A percentile compares a stretch with the other conserved stretches of the same genome.
Conservation (phyloP, 1,140 invertebrate species). For the Diorhabda carinulata region DNA sequence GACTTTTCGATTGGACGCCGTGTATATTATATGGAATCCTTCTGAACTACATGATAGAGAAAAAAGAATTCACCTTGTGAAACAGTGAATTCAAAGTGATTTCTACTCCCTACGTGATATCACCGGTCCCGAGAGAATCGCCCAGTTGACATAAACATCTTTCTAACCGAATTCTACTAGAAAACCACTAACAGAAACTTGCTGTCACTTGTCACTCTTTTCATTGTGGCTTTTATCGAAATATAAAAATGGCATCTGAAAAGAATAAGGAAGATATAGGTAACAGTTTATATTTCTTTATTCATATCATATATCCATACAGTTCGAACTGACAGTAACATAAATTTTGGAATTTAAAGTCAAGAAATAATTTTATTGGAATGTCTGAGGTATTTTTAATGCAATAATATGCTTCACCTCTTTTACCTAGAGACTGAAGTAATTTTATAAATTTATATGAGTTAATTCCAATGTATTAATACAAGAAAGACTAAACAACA, state of each 20-base stretch:
- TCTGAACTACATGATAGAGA: neutral
- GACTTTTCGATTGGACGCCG: too few relatives aligned
- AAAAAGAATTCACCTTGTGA: neutral
- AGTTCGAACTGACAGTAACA: conserved; percentile 6
- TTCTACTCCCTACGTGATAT: conserved; percentile 9
- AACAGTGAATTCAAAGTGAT: conserved; percentile 9
- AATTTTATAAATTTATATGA: too few relatives aligned
- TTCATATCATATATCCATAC: conserved; percentile 1
- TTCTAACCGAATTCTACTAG: conserved; percentile 30
- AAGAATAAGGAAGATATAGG: conserved; percentile 1
- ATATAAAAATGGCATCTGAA: conserved; percentile 30
- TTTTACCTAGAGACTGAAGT: too few relatives aligned
- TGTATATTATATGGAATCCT: too few relatives aligned
- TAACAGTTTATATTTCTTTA: conserved; percentile 12
- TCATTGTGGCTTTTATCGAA: conserved; percentile 29
- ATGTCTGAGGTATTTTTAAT: too few relatives aligned
- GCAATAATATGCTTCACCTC: too few relatives aligned
- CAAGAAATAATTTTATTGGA: too few relatives aligned
- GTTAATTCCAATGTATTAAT: too few relatives aligned
- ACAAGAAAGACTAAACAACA: too few relatives aligned
- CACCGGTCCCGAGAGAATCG: conserved; percentile 31
- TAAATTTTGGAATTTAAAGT: neutral
- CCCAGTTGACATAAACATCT: conserved; percentile 39
- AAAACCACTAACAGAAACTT: conserved; percentile 37
- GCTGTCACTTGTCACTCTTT: conserved; percentile 39